Conservation (phyloP, 2,888 invertebrate species). For the Augiades crinisus region DNA sequence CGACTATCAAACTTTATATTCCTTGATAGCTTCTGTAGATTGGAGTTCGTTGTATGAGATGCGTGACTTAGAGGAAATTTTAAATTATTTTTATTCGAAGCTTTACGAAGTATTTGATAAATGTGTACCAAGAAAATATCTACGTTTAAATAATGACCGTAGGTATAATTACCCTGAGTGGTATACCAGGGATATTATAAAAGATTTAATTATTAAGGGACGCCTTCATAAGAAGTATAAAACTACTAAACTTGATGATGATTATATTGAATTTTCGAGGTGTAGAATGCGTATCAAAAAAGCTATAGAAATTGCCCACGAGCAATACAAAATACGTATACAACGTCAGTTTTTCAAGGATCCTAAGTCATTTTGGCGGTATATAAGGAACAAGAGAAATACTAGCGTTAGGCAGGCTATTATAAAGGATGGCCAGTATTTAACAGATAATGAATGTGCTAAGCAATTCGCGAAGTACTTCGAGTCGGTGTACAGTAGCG, state of each 20-base stretch:
- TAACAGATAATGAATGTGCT: constrained; percentile 23
- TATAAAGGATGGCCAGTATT: constrained; percentile 14
- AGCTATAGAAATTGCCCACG: constrained; percentile 12
- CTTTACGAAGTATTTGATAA: constrained; percentile 23
- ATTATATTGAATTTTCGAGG: constrained; percentile 22
- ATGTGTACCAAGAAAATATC: constrained; percentile 28
- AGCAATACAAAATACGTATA: constrained; percentile 10
- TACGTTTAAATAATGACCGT: background rate
- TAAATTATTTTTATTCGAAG: constrained; percentile 26
- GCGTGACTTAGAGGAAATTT: background rate
- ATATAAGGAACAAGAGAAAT: constrained; percentile 13
- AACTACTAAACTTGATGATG: background rate
- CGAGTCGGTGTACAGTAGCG: constrained; percentile 17
- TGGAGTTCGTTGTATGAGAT: background rate
- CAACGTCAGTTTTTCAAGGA: constrained; percentile 24
- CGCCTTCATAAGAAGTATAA: constrained; percentile 29
- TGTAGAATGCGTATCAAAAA: constrained; percentile 20
- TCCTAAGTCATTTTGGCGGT: constrained; percentile 29
- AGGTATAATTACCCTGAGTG: constrained; percentile 30
- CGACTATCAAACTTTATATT: background rate
- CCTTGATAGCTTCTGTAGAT: background rate
- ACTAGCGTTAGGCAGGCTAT: background rate
- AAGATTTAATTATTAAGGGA: constrained; percentile 26
- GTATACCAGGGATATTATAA: constrained; percentile 31
- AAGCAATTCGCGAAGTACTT: constrained; percentile 27